These are phyloP conservation scores for Cavia aperea DNA, from an alignment of 2,113 vertebrate species.

Conservation along the genomic window DNA sequence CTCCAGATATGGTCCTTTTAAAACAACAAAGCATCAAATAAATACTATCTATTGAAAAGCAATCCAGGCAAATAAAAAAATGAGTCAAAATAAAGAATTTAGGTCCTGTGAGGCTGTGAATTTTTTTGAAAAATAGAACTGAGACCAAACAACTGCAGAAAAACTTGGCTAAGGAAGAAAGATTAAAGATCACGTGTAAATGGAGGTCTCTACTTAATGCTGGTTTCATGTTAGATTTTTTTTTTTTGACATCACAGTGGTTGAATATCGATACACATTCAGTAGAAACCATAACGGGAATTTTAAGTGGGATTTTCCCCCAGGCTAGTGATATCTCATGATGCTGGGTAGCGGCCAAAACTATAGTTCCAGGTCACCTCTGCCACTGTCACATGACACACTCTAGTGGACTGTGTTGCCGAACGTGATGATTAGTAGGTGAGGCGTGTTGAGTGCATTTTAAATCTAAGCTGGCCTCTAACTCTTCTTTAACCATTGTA, in stretches of 20 bases:
- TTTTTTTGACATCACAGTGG: background rate
- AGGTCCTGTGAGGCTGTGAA: background rate
- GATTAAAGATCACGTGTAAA: conserved; percentile 13
- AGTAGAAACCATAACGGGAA: background rate
- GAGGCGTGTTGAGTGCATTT: background rate
- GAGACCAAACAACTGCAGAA: background rate
- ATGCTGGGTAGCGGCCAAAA: background rate
- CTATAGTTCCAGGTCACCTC: background rate
- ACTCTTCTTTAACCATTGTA: background rate
- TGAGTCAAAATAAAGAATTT: conserved; percentile 50
- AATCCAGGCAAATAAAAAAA: conserved; percentile 34
- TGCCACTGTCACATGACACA: too few relatives aligned
- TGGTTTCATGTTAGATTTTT: background rate
- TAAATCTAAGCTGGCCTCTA: background rate
- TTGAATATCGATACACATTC: background rate
- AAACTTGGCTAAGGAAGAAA: conserved; percentile 14
- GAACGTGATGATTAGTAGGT: too few relatives aligned
- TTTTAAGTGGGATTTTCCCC: background rate
- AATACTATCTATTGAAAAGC: conserved; percentile 20
- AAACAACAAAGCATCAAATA: background rate
- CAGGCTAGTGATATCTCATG: background rate
- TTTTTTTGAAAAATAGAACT: conserved; percentile 41
- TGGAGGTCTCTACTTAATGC: background rate
- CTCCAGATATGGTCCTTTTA: background rate
- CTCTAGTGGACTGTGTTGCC: background rate